Percentiles rank a stretch among this genome's conserved stretches.
Conservation (phyloP, 2,888 invertebrate species). For the Pterostichus niger region DNA sequence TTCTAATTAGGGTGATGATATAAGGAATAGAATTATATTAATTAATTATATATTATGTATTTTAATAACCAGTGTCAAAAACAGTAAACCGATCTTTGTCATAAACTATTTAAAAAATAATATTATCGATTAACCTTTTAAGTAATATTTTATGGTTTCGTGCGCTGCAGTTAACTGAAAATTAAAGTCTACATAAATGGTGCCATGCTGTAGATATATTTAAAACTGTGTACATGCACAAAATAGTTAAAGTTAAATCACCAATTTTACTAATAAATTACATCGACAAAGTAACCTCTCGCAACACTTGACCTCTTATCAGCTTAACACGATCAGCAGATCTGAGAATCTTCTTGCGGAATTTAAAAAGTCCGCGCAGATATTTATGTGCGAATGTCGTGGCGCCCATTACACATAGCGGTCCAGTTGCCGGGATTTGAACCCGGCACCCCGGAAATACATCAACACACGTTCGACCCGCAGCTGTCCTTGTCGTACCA, state of each 20-base stretch:
- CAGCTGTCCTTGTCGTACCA: neutral
- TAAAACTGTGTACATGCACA: neutral
- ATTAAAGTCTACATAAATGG: no score
- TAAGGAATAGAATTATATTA: no score
- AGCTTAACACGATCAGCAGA: conserved; percentile 1
- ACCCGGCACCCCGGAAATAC: conserved; percentile 35
- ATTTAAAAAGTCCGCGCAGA: neutral
- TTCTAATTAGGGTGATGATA: no score
- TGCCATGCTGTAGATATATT: no score
- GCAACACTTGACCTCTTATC: conserved; percentile 8
- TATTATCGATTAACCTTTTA: no score
- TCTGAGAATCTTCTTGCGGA: neutral
- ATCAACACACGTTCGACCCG: neutral
- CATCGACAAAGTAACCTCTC: neutral
- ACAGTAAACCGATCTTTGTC: no score
- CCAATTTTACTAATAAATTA: neutral
- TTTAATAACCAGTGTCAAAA: no score
- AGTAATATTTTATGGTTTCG: no score
- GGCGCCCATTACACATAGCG: conserved; percentile 31
- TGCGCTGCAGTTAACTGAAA: no score
- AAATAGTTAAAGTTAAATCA: neutral
- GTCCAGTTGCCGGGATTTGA: conserved; percentile 4
- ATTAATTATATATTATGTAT: no score
- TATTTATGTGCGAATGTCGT: conserved; percentile 20
- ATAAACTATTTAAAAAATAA: no score